A percentile compares a stretch with the other conserved stretches of the same genome.
Conservation (phyloP, 2,113 vertebrate genomes). For the Stegastes partitus region DNA sequence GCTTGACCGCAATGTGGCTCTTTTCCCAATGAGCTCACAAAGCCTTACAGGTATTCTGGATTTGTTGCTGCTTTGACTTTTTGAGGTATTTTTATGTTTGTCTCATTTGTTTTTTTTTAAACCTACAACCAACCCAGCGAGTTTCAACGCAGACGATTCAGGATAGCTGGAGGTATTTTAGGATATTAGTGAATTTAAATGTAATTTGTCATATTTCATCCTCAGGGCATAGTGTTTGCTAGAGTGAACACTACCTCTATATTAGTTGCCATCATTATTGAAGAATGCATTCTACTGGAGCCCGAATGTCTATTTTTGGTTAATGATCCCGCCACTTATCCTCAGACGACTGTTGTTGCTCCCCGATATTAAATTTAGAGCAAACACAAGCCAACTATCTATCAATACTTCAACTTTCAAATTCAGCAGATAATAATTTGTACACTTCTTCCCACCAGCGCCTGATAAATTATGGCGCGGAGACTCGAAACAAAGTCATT, state of each 20-base stretch:
- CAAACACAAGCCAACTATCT: conserved; percentile 31
- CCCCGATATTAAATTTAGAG: conserved; percentile 46
- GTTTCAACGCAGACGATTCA: background rate
- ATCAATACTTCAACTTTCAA: conserved; percentile 47
- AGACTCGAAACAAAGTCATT: conserved; percentile 64
- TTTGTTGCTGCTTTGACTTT: background rate
- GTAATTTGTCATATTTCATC: conserved; percentile 32
- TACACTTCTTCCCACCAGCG: conserved; percentile 41
- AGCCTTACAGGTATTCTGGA: background rate
- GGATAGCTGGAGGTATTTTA: conserved; percentile 24
- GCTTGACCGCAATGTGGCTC: conserved; percentile 17
- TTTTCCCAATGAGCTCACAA: conserved; percentile 1
- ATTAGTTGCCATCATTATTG: conserved; percentile 55
- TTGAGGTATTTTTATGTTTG: background rate
- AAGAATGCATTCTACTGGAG: conserved; percentile 41
- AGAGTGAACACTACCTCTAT: conserved; percentile 41
- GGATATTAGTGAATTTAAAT: conserved; percentile 20
- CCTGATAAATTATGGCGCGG: conserved; percentile 53
- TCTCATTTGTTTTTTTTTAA: background rate
- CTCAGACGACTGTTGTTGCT: conserved; percentile 36
- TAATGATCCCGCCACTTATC: conserved; percentile 57
- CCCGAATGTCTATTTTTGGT: conserved; percentile 54
- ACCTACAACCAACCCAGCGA: background rate
- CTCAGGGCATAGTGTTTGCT: conserved; percentile 40
- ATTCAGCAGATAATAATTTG: conserved; percentile 55